Evolutionary conservation across 2,888 invertebrate species (phyloP).

Genomic region (Drosophila atripex): DNA sequence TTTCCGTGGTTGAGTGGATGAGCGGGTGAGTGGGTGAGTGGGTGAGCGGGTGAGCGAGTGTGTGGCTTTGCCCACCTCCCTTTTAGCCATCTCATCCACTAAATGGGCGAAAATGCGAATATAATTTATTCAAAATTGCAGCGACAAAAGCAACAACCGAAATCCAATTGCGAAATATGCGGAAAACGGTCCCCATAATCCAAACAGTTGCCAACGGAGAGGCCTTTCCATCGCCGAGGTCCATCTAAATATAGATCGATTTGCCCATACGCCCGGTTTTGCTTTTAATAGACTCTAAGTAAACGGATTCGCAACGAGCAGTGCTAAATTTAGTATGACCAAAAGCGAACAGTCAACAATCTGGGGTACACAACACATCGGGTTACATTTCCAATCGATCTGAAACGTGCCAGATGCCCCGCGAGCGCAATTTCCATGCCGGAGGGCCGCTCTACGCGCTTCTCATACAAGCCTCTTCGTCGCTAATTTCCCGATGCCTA

Average conservation of each 20-base stretch:
- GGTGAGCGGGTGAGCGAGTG: neutral
- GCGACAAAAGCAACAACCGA: constrained; percentile 3
- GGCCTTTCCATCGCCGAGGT: constrained; percentile 2
- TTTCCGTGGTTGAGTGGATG: constrained; percentile 15
- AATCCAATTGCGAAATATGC: constrained; percentile 30
- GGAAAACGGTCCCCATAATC: constrained; percentile 14
- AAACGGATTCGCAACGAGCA: constrained; percentile 29
- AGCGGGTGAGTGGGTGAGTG: neutral
- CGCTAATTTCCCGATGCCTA: neutral
- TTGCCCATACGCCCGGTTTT: constrained; percentile 14
- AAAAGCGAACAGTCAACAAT: constrained; percentile 38
- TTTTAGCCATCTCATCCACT: neutral
- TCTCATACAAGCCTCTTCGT: neutral
- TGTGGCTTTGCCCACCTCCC: too few relatives aligned
- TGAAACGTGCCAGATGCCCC: constrained; percentile 38
- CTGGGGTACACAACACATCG: constrained; percentile 31
- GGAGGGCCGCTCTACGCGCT: constrained; percentile 8
- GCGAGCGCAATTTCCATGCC: constrained; percentile 12
- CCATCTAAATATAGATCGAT: constrained; percentile 38
- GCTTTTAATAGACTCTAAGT: constrained; percentile 36
- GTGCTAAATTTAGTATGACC: constrained; percentile 33
- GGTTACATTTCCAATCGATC: constrained; percentile 39
- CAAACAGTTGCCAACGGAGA: constrained; percentile 1
- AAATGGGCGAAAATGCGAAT: constrained; percentile 1
- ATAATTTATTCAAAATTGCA: constrained; percentile 27